Percentiles rank a stretch among this genome's conserved stretches.
These are phyloP conservation scores for Amblyornis subalaris DNA, from an alignment of 2,113 vertebrate species.

Conservation along the genomic window DNA sequence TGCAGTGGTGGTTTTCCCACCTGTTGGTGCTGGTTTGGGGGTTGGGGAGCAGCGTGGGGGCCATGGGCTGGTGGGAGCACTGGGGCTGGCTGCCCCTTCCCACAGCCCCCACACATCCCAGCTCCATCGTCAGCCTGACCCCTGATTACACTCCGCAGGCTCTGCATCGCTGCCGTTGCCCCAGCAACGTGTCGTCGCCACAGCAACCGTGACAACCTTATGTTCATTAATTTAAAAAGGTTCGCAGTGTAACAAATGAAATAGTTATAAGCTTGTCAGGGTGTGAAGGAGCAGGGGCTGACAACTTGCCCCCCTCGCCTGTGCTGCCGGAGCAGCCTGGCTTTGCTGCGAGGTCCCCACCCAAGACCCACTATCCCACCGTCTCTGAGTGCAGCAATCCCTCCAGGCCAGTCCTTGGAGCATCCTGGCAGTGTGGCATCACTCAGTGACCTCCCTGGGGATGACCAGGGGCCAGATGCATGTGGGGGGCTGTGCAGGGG, in stretches of 20 bases:
- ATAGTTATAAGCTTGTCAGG: constrained; percentile 67
- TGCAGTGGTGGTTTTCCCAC: accelerated
- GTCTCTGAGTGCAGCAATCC: accelerated
- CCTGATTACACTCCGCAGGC: constrained; percentile 45
- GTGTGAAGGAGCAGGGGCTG: constrained; percentile 50
- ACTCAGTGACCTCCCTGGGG: accelerated
- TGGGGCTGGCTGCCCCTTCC: not conserved
- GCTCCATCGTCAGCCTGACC: constrained; percentile 51
- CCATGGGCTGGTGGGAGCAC: not conserved
- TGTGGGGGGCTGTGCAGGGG: accelerated
- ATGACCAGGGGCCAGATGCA: accelerated
- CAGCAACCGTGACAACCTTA: constrained; percentile 67
- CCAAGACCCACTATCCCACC: accelerated
- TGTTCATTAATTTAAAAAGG: constrained; percentile 71
- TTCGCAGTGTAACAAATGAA: constrained; percentile 66
- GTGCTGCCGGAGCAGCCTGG: not conserved
- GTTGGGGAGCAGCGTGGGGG: not conserved
- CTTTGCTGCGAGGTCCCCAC: not conserved
- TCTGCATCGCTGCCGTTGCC: constrained; percentile 54
- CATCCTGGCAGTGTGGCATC: accelerated
- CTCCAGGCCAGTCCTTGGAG: not conserved
- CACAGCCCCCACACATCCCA: not conserved
- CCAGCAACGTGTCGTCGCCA: constrained; percentile 58
- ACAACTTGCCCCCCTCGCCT: not conserved
- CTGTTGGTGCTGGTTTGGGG: accelerated